Evolutionary conservation across 2,888 invertebrate genomes (phyloP).

Genomic region (Syrista parreyssii): DNA sequence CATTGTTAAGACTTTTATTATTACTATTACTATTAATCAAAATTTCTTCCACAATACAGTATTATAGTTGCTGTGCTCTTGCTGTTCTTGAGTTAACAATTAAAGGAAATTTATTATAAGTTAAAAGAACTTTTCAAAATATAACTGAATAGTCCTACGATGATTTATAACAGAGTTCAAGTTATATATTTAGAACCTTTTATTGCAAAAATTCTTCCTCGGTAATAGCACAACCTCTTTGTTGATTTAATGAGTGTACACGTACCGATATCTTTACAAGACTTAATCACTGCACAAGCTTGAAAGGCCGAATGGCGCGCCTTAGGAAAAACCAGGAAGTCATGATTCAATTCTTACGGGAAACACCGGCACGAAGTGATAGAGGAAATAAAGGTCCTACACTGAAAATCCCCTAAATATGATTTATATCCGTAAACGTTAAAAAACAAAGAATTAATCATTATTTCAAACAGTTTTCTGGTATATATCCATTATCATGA

Average conservation of each 20-base stretch:
- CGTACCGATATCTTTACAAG: not conserved
- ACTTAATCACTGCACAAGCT: not conserved
- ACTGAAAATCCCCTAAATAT: not conserved
- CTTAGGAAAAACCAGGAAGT: not conserved
- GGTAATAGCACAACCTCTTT: not conserved
- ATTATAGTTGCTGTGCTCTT: not conserved
- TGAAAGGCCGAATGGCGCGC: not conserved
- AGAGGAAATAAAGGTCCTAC: not conserved
- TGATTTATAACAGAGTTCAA: not conserved
- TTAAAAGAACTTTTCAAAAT: not conserved
- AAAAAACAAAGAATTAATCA: not conserved
- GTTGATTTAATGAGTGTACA: not conserved
- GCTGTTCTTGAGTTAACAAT: not conserved
- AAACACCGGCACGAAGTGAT: not conserved
- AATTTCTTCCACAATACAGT: not conserved
- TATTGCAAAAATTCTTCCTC: not conserved
- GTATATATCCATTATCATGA: not conserved
- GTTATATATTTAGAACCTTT: not conserved
- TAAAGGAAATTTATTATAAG: not conserved
- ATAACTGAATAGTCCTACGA: not conserved
- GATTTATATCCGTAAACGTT: not conserved
- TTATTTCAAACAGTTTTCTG: not conserved
- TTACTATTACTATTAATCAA: not conserved
- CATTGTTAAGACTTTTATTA: not conserved
- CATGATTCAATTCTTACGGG: not conserved